Evolutionary conservation across 2,888 invertebrate genomes (phyloP).

Genomic region (Aplocera efformata): DNA sequence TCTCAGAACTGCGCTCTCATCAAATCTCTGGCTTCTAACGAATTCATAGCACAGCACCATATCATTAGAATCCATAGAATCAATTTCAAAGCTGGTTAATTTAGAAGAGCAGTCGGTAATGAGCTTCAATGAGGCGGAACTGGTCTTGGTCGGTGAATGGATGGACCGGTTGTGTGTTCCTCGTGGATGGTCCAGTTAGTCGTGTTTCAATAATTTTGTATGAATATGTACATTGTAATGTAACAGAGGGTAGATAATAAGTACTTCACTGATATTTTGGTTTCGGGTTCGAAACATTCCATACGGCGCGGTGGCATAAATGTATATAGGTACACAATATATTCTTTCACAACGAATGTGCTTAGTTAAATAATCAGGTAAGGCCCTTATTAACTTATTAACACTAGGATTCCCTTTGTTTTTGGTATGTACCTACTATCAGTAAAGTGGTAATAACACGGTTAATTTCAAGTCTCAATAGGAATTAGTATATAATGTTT

Average conservation of each 20-base stretch:
- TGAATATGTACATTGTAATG: background rate
- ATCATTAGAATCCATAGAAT: constrained; percentile 25
- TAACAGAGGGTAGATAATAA: background rate
- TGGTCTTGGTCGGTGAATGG: constrained; percentile 26
- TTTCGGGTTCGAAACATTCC: no score
- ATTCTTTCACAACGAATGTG: no score
- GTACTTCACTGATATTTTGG: no score
- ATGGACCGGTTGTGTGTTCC: constrained; percentile 24
- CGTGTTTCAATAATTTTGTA: constrained; percentile 12
- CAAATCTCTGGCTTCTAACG: constrained; percentile 8
- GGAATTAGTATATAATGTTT: no score
- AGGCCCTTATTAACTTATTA: no score
- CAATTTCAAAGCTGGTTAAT: constrained; percentile 23
- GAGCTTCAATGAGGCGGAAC: constrained; percentile 27
- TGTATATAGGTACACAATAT: no score
- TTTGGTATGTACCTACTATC: no score
- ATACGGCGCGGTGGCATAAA: no score
- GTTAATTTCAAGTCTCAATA: no score
- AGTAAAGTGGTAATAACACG: no score
- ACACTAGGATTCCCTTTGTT: no score
- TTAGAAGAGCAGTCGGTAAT: constrained; percentile 24
- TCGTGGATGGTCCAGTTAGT: constrained; percentile 16
- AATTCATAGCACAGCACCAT: constrained; percentile 17
- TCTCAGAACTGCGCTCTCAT: background rate
- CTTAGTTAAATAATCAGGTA: no score